Conservation (phyloP, 30 jellyfish, hydroid and myxozoan genomes). For the Turritopsis rubra region DNA sequence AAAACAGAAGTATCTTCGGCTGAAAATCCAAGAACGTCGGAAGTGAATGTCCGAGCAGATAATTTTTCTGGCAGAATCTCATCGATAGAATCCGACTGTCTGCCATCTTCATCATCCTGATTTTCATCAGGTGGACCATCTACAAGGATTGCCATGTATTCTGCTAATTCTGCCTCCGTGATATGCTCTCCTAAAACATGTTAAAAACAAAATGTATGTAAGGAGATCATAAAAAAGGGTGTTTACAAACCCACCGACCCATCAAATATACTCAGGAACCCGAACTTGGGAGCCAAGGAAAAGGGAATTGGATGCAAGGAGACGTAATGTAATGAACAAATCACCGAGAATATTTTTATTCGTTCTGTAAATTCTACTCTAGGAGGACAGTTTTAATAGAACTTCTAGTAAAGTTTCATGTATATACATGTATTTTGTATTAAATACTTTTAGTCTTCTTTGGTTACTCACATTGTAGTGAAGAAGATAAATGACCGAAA, state of each 20-base stretch:
- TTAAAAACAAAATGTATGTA: neutral
- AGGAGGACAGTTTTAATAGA: neutral
- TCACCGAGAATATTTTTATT: too few relatives aligned
- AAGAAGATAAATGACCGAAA: too few relatives aligned
- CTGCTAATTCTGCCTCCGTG: neutral
- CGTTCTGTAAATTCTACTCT: neutral
- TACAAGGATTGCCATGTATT: neutral
- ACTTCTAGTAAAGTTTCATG: neutral
- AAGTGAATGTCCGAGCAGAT: neutral
- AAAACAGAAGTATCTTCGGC: neutral
- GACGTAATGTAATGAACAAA: too few relatives aligned
- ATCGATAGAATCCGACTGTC: neutral
- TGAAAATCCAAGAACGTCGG: neutral
- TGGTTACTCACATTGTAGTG: too few relatives aligned
- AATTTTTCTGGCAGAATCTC: constrained; percentile 3
- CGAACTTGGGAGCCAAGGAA: too few relatives aligned
- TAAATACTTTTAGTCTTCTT: too few relatives aligned
- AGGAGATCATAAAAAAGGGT: neutral
- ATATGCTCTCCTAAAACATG: constrained; percentile 13
- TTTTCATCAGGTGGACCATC: constrained; percentile 2
- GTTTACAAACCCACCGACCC: neutral
- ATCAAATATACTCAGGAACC: neutral
- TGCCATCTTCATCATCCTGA: neutral
- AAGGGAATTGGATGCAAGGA: too few relatives aligned
- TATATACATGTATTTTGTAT: too few relatives aligned